A percentile compares a stretch with the other conserved stretches of the same genome.
Evolutionary conservation across 2,113 vertebrate species (phyloP).

Genomic region (Mastomys coucha): DNA sequence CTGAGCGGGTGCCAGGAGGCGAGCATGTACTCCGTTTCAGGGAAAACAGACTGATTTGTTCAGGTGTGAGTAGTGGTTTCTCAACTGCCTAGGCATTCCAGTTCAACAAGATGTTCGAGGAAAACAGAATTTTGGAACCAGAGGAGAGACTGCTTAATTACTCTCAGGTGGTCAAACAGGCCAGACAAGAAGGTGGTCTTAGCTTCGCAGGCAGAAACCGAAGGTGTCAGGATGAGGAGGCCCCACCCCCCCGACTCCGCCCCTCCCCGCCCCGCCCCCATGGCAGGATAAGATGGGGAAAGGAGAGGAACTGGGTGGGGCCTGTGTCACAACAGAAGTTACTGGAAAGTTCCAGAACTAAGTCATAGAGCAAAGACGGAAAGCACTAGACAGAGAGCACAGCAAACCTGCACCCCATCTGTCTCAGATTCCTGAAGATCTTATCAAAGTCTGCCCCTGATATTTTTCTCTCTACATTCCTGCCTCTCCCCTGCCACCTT

Average conservation of each 20-base stretch:
- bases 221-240: neutral
- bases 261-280: too few relatives aligned
- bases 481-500: slow-evolving; percentile 58
- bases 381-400: neutral
- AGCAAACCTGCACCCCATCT: neutral
- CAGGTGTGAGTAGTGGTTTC: slow-evolving; percentile 77
- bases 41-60: slow-evolving; percentile 79
- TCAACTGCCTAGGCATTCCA: slow-evolving; percentile 70
- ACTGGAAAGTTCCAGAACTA: slow-evolving; percentile 52
- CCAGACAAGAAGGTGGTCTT: neutral
- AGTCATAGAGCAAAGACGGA: neutral
- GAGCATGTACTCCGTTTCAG: slow-evolving; percentile 61
- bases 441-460: slow-evolving; percentile 44
- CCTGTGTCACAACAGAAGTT: neutral
- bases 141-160: slow-evolving; percentile 68
- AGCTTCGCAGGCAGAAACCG: neutral
- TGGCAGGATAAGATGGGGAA: accelerated
- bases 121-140: slow-evolving; percentile 74
- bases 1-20: neutral
- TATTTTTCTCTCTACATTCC: slow-evolving; percentile 64
- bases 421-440: slow-evolving; percentile 70
- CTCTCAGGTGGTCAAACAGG: slow-evolving; percentile 63
- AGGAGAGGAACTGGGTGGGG: neutral
- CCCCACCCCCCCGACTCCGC: too few relatives aligned
- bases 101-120: slow-evolving; percentile 78